Base-by-base conservation (phyloP, 2,888 invertebrate species). In the Sphaeridia pumilis region DNA sequence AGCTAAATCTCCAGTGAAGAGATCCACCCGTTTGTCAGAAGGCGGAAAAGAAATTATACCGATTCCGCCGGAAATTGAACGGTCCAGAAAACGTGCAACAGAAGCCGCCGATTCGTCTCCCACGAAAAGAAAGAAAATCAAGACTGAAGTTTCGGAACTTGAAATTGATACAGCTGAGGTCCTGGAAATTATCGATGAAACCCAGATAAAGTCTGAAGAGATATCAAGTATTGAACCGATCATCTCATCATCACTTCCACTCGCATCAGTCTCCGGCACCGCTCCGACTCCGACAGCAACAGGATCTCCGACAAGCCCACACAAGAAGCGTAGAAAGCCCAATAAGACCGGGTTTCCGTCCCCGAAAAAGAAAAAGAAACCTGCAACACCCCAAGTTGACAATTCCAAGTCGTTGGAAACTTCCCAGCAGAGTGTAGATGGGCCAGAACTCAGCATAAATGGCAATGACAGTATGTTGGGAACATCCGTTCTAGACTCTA, bases 291-390 rank as follows among this genome's bases (percentile, higher is more conserved):
- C 35, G 36, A 35, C 48, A 3, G 2, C 42, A 2, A 17, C 42
- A 12, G 36, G 20, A 20, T n/a, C 17, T 3, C 38, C 35, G n/a
- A 5, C 14, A 26, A 26, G 21, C 4, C 20, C 4, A 20, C 57
- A 54, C 48, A 64, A 64, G 38, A 36, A 61, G 7, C 38, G 38
- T 38, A 52, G 63, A 25, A 60, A 60, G 35, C 59, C 85, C 38
- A 89, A 89, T 68, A 76, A 87, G 64, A 89, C 88, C 20, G 90
- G 90, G 3, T 90, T 90, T 69, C 90, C 90, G 0, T 84, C 81
- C 22, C 74, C 84, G 17, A 85, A 85, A 67, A 83, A 80, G 68
- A 88, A 87, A 71, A 66, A 59, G 52, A 14, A n/a, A 5, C 12
- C 22, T 34, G n/a, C 34, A 10, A 44, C 5, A 5, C 10, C 12